Conservation (phyloP, 2,888 invertebrate species). For the Arge pagana region DNA sequence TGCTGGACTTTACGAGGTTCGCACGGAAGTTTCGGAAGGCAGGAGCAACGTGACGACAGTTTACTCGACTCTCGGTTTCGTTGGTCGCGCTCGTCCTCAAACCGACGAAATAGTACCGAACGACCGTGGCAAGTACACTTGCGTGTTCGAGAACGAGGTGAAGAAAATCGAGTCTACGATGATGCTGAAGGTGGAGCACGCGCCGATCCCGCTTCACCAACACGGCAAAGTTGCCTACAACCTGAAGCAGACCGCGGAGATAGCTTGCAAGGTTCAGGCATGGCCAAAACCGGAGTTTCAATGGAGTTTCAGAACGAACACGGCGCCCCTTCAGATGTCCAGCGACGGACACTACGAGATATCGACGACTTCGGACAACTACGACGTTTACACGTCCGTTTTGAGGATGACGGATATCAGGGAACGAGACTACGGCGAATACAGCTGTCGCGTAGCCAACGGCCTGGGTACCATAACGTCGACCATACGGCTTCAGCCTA, state of each 20-base stretch:
- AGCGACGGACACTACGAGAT: constrained; percentile 87
- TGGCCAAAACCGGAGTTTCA: constrained; percentile 93
- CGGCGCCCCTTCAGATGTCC: constrained; percentile 71
- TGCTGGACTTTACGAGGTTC: constrained; percentile 79
- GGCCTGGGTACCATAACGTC: constrained; percentile 77
- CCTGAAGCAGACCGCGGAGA: constrained; percentile 80
- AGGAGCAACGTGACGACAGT: constrained; percentile 81
- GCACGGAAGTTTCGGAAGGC: constrained; percentile 76
- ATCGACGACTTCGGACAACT: constrained; percentile 78
- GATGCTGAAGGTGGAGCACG: constrained; percentile 90
- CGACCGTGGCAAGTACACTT: constrained; percentile 86
- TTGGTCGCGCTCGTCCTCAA: constrained; percentile 77
- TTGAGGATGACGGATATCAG: constrained; percentile 75
- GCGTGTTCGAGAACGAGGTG: constrained; percentile 88
- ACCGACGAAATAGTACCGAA: constrained; percentile 78
- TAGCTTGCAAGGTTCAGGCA: constrained; percentile 86
- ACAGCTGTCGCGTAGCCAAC: constrained; percentile 86
- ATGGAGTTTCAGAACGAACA: constrained; percentile 83
- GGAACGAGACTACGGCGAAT: constrained; percentile 88
- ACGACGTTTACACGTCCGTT: constrained; percentile 84
- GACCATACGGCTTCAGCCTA: constrained; percentile 79
- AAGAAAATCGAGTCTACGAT: constrained; percentile 86
- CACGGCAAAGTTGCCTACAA: constrained; percentile 90
- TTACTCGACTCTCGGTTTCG: constrained; percentile 80
- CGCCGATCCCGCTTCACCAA: constrained; percentile 83